Base-by-base conservation (phyloP, 2,797 vertebrate species). In the Acanthis flammea region DNA sequence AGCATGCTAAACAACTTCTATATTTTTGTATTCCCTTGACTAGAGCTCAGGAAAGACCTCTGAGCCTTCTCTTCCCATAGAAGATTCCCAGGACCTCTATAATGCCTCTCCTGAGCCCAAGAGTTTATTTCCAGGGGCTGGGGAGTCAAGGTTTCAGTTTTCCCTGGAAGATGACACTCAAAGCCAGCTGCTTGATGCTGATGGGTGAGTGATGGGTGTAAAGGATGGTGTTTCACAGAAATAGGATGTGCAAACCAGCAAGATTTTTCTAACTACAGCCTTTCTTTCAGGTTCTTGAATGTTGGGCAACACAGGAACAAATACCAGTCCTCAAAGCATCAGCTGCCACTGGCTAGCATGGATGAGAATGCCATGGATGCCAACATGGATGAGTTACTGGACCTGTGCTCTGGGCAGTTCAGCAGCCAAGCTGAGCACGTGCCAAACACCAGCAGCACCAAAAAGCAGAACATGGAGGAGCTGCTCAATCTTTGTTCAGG, bases 331-430 rank as follows among this genome's bases (percentile, higher is more conserved):
- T 98, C 98, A 94, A 99, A 99, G 96, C 98, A 98, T 12, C 98
- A 97, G 89, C 90, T 99, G 82, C 96, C 98, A 7, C 80, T 98
- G 70, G 99, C 98, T 74, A 99, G 98, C 85, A 98, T 99, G 98
- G 99, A 99, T 55, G 99, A 99, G 95, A 99, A 99, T 14, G 99
- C 99, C 7, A 99, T 99, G 99, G 99, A 99, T 28, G 99, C 99
- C 71, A 99, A 99, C 94, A 99, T 99, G 99, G 99, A 98, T 13
- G 99, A 99, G 90, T 96, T 99, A 31, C 58, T 99, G 78, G 98
- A 99, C 57, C 75, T 99, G 91, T 99, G 99, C 73, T 99, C 99
- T 0, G 99, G 99, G 4, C 98, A 98, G 83, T 99, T 99, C 53
- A 71, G 97, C 75, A 63, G 98, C 98, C 97, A 97, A 66, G 27